Conservation (phyloP, 1,140 invertebrate species). For the Listronotus oregonensis region DNA sequence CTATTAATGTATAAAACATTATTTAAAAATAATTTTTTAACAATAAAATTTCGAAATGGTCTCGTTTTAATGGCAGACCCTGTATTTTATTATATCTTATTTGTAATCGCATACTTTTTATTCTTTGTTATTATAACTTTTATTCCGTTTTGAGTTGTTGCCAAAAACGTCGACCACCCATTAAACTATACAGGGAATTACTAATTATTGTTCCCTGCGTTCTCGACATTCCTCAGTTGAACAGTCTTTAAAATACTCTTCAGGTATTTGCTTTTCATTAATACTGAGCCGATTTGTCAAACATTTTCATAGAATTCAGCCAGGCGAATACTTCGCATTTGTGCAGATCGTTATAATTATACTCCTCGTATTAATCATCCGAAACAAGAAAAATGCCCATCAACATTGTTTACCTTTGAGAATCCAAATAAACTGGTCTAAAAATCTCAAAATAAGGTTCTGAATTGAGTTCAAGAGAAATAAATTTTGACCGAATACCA, state of each 20-base stretch:
- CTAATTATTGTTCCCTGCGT: slow-evolving; percentile 36
- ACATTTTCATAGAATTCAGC: slow-evolving; percentile 31
- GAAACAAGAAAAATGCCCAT: slow-evolving; percentile 12
- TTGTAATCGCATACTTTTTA: slow-evolving; percentile 19
- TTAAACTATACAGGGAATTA: slow-evolving; percentile 36
- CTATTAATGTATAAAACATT: no score
- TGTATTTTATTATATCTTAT: slow-evolving; percentile 10
- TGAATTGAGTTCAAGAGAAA: no score
- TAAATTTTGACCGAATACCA: no score
- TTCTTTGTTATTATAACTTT: slow-evolving; percentile 21
- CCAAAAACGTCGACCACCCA: slow-evolving; percentile 26
- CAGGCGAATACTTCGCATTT: slow-evolving; percentile 26
- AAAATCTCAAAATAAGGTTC: background rate
- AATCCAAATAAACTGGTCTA: slow-evolving; percentile 1
- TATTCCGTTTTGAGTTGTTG: slow-evolving; percentile 17
- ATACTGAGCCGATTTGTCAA: slow-evolving; percentile 34
- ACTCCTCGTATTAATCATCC: slow-evolving; percentile 25
- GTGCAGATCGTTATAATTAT: slow-evolving; percentile 29
- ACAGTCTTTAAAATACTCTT: slow-evolving; percentile 31
- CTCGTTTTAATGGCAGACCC: no score
- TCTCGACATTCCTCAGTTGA: slow-evolving; percentile 26
- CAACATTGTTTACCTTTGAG: slow-evolving; percentile 23
- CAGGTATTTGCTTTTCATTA: slow-evolving; percentile 36
- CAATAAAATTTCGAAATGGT: no score
- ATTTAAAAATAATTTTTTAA: no score